Base-by-base conservation (phyloP, 2,888 invertebrate genomes). In the Macrophya alboannulata region DNA sequence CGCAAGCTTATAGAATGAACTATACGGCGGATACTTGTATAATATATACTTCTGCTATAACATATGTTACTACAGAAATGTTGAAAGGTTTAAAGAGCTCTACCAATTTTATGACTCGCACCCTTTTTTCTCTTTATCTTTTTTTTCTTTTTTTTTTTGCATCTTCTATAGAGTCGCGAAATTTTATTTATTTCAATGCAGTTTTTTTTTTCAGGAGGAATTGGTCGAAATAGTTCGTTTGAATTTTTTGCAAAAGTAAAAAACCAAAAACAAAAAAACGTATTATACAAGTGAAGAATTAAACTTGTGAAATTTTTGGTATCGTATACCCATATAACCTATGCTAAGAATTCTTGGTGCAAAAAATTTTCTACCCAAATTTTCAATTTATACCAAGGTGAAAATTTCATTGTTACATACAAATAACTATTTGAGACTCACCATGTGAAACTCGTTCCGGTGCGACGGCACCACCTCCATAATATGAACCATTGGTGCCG, bases 361-460 rank as follows among this genome's bases (percentile, higher is more conserved):
- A 25, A 25, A 65, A 15, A 68, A 68, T 25, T 31, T 31, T 21
- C 8, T 9, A 68, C n/a, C n/a, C 40, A n/a, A 40, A 40, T 71
- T 40, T 43, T 6, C 12, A 10, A 0, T n/a, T 15, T 37, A 21
- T 43, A 72, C n/a, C 12, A 43, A 45, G 0, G 43, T 17, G 31
- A 12, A 62, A 62, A 21, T 17, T 81, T 25, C 21, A 68, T 68
- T 21, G 51, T 65, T n/a, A n/a, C n/a, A 81, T 21, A 48, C n/a
- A n/a, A n/a, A 31, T 71, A 43, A 68, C 31, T 15, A n/a, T n/a
- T 37, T 43, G 4, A 21, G 10, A 92, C 93, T 93, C 91, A 93
- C 93, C 93, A 92, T 92, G 88, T 92, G 91, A 89, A 92, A 90
- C 92, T 93, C 93, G 92, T 91, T 93, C 92, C 93, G 93, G 91